Evolutionary conservation across 2,888 invertebrate species (phyloP).

Genomic region (Tineola bisselliella): DNA sequence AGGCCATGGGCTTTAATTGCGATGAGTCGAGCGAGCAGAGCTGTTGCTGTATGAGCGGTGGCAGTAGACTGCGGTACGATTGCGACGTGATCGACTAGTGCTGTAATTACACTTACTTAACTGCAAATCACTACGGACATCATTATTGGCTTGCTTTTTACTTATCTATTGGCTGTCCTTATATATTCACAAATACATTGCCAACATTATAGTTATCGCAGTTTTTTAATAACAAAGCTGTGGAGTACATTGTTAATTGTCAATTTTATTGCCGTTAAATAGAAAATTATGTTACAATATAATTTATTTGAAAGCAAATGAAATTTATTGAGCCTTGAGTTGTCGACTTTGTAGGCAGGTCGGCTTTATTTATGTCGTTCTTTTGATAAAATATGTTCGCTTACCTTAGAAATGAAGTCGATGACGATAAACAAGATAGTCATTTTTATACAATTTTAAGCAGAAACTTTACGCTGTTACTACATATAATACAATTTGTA

Average conservation of each 20-base stretch:
- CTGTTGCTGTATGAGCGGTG: slow-evolving; percentile 3
- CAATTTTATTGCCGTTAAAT: background rate
- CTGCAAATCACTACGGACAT: background rate
- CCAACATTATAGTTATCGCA: background rate
- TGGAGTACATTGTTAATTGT: background rate
- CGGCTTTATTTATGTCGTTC: slow-evolving; percentile 16
- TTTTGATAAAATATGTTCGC: background rate
- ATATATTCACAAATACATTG: background rate
- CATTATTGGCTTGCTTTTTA: background rate
- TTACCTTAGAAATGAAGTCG: background rate
- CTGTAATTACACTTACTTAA: background rate
- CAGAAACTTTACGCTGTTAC: background rate
- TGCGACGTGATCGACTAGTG: background rate
- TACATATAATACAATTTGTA: background rate
- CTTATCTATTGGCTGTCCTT: background rate
- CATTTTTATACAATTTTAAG: background rate
- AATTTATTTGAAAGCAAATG: slow-evolving; percentile 16
- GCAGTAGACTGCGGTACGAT: background rate
- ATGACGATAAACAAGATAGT: background rate
- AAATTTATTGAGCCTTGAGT: slow-evolving; percentile 3
- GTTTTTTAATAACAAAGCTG: background rate
- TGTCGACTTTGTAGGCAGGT: slow-evolving; percentile 6
- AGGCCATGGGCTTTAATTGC: slow-evolving; percentile 17
- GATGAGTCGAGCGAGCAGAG: slow-evolving; percentile 17
- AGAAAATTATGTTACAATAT: slow-evolving; percentile 11